Base-by-base conservation (phyloP, 2,888 invertebrate species). In the Ophioninae sp. region DNA sequence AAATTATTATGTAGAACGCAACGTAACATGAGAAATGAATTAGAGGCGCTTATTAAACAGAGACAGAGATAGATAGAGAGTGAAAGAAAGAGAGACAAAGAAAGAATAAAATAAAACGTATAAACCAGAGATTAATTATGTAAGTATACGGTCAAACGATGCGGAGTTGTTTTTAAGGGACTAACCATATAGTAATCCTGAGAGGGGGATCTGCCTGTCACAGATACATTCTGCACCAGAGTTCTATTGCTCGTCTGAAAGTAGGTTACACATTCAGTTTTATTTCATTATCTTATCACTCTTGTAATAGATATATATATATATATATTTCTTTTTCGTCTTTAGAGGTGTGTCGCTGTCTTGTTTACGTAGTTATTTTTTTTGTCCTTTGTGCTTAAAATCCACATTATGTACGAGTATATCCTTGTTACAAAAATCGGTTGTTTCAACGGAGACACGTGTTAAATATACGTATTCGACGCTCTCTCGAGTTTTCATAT, bases 201-300 rank as follows among this genome's bases (percentile, higher is more conserved):
- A 92, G 93, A 93, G 91, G 93, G 93, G 90, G 93, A 93, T 92
- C 93, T 93, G 93, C 93, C 92, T 93, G 92, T 93, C 93, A 93
- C 93, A 92, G 93, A 92, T 93, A 93, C 93, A 93, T 93, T 93
- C 93, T 93, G 93, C 93, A 93, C 93, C 93, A 93, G 93, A 93
- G 93, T 91, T 93, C 93, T 93, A 93, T 93, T 93, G 93, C 93
- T 93, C 93, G 93, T 93, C 93, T 93, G 93, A 93, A 93, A 93
- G 92, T 93, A 93, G 93, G 92, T 92, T 90, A 93, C 90, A 93
- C 89, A 93, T 93, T 92, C 91, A 93, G 90, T 92, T 92, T 91
- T 90, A 91, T 88, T 90, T 90, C 87, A 90, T 90, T 90, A 91
- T 89, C 89, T 89, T 86, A 89, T 79, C 64, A 77, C 59, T 76